phyloP scores from a whole-genome alignment of 1,140 invertebrate species.

The Bombus polaris region DNA sequence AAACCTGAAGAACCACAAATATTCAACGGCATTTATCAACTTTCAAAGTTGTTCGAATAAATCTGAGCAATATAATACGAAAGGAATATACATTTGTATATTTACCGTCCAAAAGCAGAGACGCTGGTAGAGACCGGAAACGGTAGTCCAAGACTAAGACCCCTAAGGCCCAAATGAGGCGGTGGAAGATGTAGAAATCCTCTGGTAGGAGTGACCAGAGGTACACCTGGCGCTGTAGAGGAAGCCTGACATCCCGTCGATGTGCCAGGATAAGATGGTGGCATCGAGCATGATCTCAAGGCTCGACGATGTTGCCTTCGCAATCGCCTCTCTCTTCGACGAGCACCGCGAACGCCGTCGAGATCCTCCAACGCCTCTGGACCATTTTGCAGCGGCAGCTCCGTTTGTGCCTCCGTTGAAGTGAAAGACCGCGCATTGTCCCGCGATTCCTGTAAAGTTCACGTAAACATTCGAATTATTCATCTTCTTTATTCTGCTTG shows the following conservation, averaged over 20 bases:
- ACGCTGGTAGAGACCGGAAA: slow-evolving; percentile 81
- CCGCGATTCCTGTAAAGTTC: slow-evolving; percentile 35
- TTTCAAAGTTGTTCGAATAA: no score
- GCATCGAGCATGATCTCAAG: slow-evolving; percentile 73
- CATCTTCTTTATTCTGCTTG: no score
- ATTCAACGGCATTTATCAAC: no score
- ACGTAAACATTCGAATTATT: background rate
- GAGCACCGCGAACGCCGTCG: slow-evolving; percentile 70
- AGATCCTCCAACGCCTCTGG: slow-evolving; percentile 47
- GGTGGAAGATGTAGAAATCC: slow-evolving; percentile 80
- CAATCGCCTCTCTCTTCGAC: slow-evolving; percentile 77
- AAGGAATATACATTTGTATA: background rate
- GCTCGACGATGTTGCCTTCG: slow-evolving; percentile 74
- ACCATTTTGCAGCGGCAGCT: slow-evolving; percentile 63
- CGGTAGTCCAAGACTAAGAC: slow-evolving; percentile 80
- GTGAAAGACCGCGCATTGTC: slow-evolving; percentile 71
- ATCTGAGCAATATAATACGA: no score
- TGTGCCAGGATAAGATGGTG: slow-evolving; percentile 74
- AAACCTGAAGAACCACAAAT: no score
- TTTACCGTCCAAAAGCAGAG: slow-evolving; percentile 80
- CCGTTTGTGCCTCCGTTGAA: slow-evolving; percentile 81
- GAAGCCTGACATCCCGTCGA: slow-evolving; percentile 47
- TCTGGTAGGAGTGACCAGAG: slow-evolving; percentile 72
- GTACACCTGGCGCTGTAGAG: slow-evolving; percentile 66
- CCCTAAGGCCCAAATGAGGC: slow-evolving; percentile 79